Conservation (phyloP, 2,113 vertebrate species). For the Gadus macrocephalus region DNA sequence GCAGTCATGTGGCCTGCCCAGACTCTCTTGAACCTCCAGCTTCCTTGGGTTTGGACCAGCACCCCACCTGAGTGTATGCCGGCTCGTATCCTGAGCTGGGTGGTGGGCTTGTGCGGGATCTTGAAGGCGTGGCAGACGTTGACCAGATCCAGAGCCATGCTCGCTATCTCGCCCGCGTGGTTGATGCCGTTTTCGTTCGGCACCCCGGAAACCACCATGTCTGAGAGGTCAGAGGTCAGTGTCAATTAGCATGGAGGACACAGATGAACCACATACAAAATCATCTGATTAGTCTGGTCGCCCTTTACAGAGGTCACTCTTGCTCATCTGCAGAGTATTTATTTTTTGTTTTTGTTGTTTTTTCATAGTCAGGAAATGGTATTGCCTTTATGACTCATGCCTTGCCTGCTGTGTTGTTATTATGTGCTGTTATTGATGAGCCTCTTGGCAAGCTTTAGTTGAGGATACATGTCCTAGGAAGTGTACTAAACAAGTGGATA, state of each 20-base stretch:
- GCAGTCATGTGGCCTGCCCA: too few relatives aligned
- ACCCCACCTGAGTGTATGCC: constrained; percentile 72
- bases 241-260: background rate
- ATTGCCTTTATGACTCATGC: too few relatives aligned
- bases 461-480: too few relatives aligned
- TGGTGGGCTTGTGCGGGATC: constrained; percentile 74
- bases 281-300: background rate
- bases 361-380: too few relatives aligned
- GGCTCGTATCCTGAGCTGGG: constrained; percentile 71
- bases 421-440: too few relatives aligned
- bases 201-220: constrained; percentile 78
- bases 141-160: constrained; percentile 73
- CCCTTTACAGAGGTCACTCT: too few relatives aligned
- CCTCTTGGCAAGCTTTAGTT: too few relatives aligned
- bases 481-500: too few relatives aligned
- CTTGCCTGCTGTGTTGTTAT: too few relatives aligned
- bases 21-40: too few relatives aligned
- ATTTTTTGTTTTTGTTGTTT: too few relatives aligned
- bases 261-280: background rate
- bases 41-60: background rate
- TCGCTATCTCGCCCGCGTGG: constrained; percentile 73
- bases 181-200: constrained; percentile 73
- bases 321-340: too few relatives aligned
- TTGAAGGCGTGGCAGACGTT: constrained; percentile 67
- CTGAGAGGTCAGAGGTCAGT: constrained; percentile 39